These are phyloP conservation scores for Amphiura filiformis DNA, from an alignment of 35 echinoderm and acorn worm species.

Conservation along the genomic window DNA sequence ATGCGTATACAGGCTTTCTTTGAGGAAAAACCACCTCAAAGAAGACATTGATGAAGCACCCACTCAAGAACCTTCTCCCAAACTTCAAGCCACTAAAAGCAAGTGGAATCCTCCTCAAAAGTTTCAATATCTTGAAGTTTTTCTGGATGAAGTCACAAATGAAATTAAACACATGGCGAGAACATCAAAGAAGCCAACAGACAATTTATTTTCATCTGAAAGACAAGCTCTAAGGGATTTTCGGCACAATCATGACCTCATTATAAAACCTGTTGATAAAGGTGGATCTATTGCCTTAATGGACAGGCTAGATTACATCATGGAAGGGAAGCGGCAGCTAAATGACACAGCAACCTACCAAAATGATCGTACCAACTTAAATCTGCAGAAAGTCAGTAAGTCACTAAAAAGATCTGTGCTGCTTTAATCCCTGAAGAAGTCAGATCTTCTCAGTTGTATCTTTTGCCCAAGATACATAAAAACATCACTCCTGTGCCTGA, in stretches of 20 bases:
- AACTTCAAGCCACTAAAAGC: not conserved
- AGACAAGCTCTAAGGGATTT: not conserved
- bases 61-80: not conserved
- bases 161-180: not conserved
- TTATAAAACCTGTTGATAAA: constrained; percentile 26
- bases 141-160: not conserved
- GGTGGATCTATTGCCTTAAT: not conserved
- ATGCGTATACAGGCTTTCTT: not conserved
- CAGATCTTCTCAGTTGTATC: not conserved
- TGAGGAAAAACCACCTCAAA: not conserved
- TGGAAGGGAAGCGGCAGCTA: constrained; percentile 9
- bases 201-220: not conserved
- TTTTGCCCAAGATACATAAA: constrained; percentile 32
- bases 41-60: not conserved
- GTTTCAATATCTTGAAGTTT: not conserved
- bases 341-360: not conserved
- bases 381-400: not conserved
- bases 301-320: not conserved
- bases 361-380: not conserved
- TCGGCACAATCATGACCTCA: not conserved
- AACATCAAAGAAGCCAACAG: not conserved
- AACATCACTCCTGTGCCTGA: not conserved
- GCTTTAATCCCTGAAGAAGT: not conserved
- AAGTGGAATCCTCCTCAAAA: not conserved
- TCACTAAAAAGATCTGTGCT: not conserved